Base-by-base conservation (phyloP, 2,113 vertebrate genomes). In the Nothobranchius kuhntae region DNA sequence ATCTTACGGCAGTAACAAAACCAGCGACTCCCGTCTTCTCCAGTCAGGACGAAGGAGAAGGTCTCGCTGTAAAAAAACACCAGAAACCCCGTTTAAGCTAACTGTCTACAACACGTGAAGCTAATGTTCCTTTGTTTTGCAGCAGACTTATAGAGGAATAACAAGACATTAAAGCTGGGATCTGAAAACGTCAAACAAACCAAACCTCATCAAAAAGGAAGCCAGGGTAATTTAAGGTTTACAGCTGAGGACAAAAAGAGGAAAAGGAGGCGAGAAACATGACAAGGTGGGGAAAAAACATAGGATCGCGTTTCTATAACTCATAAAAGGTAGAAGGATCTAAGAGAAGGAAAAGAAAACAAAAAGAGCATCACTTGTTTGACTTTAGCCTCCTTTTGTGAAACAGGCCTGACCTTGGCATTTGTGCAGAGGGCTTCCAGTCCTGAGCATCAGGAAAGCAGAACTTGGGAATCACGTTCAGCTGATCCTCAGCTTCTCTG, bases 1-100 rank as follows among this genome's bases (percentile, higher is more conserved):
- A 99, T 95, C 90, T 98, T 98, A 83, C 94, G 95, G 91, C 98
- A 99, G 88, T 99, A 99, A 72, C 98, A 96, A 86, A 99, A 99
- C 95, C 96, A 97, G 72, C 98, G 95, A 83, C 96, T 96, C 67
- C 97, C 98, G 15, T 99, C 97, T 87, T 99, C 98, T 36, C 96
- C 95, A 8, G 97, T 99, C 85, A 99, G 86, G 65, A 99, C 96
- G 12, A 99, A 99, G 53, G 98, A 99, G 87, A 99, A 99, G 0
- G 96, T 99, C 93, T 99, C 97, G 78, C 98, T 99, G 89, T 7
- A 76, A 78, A 82, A 58, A 38, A 53, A 76, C n/a, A 74, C 9
- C 58, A 9, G 21, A 53, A 2, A 60, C 21, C 7, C 38, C 53
- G 10, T 46, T 42, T 53, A n/a, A 74, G 51, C 9, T 0, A 17